Base-by-base conservation (phyloP, 2,113 vertebrate genomes). In the Dromas ardeola region DNA sequence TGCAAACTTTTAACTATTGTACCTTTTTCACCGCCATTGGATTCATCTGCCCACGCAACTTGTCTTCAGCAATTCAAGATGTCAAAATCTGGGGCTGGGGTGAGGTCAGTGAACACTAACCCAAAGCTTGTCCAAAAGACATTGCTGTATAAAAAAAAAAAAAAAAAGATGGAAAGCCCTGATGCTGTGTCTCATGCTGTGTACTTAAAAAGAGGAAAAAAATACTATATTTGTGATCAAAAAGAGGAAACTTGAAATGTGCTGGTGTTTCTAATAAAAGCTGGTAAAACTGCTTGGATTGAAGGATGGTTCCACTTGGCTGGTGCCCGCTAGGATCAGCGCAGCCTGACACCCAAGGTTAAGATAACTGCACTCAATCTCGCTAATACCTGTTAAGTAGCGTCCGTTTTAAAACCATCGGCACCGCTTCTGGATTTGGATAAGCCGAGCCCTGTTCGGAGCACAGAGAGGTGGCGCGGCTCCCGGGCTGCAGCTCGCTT, bases 221-320 rank as follows among this genome's bases (percentile, higher is more conserved):
- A 97, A 95, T 91, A 97, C 97, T 97, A 94, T 97, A 98, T 98
- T 97, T 98, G 98, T 98, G 98, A 98, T 98, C 97, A 95, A 96
- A 98, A 97, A 97, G 97, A 97, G 96, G 97, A 97, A 98, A 97
- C 96, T 98, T 98, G 97, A 96, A 98, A 97, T 98, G 97, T 98
- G 96, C 97, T 98, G 98, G 97, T 98, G 98, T 98, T 98, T 98
- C 95, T 98, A 98, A 98, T 98, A 98, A 98, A 98, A 98, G 95
- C 97, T 98, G 98, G 96, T 98, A 96, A 98, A 98, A 98, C 95
- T 97, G 97, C 97, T 96, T 97, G 98, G 96, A 94, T 96, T 98
- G 95, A 87, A 96, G 97, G 97, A 94, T 98, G 98, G 96, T 98
- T 98, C 97, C 97, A 43, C 86, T 94, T 90, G 97, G 97, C 97